phyloP scores from a whole-genome alignment of 2,797 vertebrate genomes.

The Hephaestus fuliginosus region DNA sequence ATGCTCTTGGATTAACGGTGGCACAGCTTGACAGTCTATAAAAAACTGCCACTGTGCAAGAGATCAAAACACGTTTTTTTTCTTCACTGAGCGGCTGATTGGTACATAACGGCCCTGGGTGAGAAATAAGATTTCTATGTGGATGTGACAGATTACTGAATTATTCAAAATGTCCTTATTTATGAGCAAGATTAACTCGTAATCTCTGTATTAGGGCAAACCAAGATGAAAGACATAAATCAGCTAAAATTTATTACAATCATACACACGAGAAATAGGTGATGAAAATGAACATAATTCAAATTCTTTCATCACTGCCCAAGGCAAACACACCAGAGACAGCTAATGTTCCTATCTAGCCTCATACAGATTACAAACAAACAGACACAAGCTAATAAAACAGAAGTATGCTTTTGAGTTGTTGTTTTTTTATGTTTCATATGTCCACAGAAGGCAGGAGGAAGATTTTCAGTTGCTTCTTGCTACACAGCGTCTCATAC shows the following conservation, averaged over 20 bases:
- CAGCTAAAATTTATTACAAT: neutral
- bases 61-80: slow-evolving; percentile 58
- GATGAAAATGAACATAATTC: neutral
- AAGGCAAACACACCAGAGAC: neutral
- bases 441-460: neutral
- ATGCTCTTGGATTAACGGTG: slow-evolving; percentile 82
- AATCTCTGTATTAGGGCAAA: neutral
- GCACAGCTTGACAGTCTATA: slow-evolving; percentile 39
- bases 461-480: neutral
- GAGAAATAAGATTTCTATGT: slow-evolving; percentile 16
- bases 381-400: slow-evolving; percentile 4
- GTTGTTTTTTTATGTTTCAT: neutral
- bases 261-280: neutral
- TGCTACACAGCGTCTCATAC: neutral
- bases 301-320: neutral
- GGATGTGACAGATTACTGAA: neutral
- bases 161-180: slow-evolving; percentile 6
- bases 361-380: neutral
- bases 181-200: neutral
- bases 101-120: slow-evolving; percentile 5
- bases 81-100: slow-evolving; percentile 6
- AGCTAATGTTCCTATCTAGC: neutral
- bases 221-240: neutral
- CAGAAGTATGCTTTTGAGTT: neutral
- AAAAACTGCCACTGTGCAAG: slow-evolving; percentile 45